Evolutionary conservation across 2,888 invertebrate species (phyloP), one percentile per base, ranked within the genome.

Genomic region (Drosophila barbarae): DNA sequence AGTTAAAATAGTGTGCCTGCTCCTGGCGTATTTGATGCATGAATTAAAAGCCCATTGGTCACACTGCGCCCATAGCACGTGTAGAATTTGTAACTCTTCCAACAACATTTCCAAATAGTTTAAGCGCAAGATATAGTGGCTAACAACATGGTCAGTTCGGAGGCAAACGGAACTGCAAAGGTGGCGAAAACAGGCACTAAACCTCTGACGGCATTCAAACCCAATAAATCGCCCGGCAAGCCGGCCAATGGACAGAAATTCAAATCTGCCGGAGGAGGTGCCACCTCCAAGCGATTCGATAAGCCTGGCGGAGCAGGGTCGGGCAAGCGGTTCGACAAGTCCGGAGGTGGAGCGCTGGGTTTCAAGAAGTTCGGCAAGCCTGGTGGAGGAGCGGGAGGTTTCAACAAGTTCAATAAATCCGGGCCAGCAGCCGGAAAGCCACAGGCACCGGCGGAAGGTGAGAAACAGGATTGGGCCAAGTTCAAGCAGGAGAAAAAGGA

Each of bases 401-500:
- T 55, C 23, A 55, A 36, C 3, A 59, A 59, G 35, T 55, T 58
- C 30, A 26, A 54, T 5, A 54, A 54, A n/a, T 7, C 35, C 13
- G 53, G 44, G 2, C 4, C 3, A 13, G 8, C 23, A 0, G n/a
- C 21, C 9, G 35, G 38, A 10, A 68, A 69, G 21, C 41, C 53
- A n/a, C 21, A 34, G 8, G 15, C 56, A 26, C 46, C 65, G 23
- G 52, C 34, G 90, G 35, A 64, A 3, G 51, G 54, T 85, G 84
- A 94, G 89, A 92, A 92, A 57, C 92, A 92, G 0, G 92, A 94
- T 84, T 95, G 95, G 95, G 90, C 91, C 12, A 93, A 94, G 85
- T 92, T 93, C 87, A 95, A 94, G 81, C 92, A 94, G 79, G 92
- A 95, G 66, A 94, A 94, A 83, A 95, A 95, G 78, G 92, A 94